These are phyloP conservation scores for Orchestia grillus DNA, from an alignment of 1,140 invertebrate species.

Conservation along the genomic window DNA sequence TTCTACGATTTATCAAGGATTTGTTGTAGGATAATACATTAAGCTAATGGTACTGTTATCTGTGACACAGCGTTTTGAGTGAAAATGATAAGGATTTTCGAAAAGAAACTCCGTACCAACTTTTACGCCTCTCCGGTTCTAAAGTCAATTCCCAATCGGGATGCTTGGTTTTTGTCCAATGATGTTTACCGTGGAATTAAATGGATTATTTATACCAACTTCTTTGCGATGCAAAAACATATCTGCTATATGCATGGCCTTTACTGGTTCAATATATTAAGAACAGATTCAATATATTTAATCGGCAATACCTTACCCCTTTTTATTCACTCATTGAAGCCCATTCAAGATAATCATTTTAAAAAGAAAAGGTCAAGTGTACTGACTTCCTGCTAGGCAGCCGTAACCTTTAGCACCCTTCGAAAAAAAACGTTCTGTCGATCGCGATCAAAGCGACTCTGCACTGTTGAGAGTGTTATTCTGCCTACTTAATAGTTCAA, in stretches of 20 bases:
- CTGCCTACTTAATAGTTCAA: slow-evolving; percentile 27
- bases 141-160: too few species aligned
- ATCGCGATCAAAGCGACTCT: neutral
- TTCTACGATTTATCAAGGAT: too few species aligned
- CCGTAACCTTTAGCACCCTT: neutral
- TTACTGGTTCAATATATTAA: neutral
- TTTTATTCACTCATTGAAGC: neutral
- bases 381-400: neutral
- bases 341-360: neutral
- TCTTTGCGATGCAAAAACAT: too few species aligned
- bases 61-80: too few species aligned
- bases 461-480: neutral
- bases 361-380: neutral
- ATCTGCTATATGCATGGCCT: neutral
- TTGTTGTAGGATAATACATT: too few species aligned
- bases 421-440: neutral
- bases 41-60: too few species aligned
- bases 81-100: too few species aligned
- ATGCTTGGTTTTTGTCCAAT: too few species aligned
- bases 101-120: too few species aligned
- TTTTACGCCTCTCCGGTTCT: too few species aligned
- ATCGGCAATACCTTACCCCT: neutral
- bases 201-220: too few species aligned
- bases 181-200: too few species aligned
- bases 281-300: neutral